These are phyloP conservation scores for Eristalis intricaria DNA, from an alignment of 2,888 invertebrate genomes.

Conservation along the genomic window DNA sequence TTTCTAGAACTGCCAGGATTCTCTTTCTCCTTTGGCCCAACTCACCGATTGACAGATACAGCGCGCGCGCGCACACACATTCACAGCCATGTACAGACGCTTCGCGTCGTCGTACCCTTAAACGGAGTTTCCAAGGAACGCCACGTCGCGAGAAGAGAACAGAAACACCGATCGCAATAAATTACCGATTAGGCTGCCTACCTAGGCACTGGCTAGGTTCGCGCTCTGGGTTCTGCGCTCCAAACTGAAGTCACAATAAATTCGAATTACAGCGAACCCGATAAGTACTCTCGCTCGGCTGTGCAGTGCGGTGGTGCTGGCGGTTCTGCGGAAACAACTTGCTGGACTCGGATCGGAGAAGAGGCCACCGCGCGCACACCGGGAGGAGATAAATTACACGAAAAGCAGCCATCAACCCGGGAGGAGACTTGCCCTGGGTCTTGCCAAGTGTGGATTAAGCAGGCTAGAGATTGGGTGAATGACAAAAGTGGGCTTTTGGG, in stretches of 20 bases:
- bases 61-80: not conserved
- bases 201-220: slow-evolving; percentile 47
- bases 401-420: slow-evolving; percentile 37
- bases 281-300: slow-evolving; percentile 67
- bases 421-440: not conserved
- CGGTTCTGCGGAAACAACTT: too few relatives aligned
- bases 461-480: not conserved
- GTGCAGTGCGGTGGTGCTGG: slow-evolving; percentile 34
- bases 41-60: slow-evolving; percentile 29
- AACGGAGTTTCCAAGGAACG: slow-evolving; percentile 8
- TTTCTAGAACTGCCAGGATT: slow-evolving; percentile 70
- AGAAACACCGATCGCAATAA: slow-evolving; percentile 77
- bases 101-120: slow-evolving; percentile 28
- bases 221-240: slow-evolving; percentile 34
- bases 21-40: not conserved
- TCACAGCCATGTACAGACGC: not conserved
- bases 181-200: slow-evolving; percentile 78
- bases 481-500: not conserved
- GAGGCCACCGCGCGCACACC: slow-evolving; percentile 20
- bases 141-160: not conserved
- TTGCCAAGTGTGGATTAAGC: slow-evolving; percentile 54
- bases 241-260: slow-evolving; percentile 60
- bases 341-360: not conserved
- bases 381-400: slow-evolving; percentile 49
- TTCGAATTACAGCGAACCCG: slow-evolving; percentile 65